Conservation (phyloP, 2,888 invertebrate genomes). For the Macrophya annulata region DNA sequence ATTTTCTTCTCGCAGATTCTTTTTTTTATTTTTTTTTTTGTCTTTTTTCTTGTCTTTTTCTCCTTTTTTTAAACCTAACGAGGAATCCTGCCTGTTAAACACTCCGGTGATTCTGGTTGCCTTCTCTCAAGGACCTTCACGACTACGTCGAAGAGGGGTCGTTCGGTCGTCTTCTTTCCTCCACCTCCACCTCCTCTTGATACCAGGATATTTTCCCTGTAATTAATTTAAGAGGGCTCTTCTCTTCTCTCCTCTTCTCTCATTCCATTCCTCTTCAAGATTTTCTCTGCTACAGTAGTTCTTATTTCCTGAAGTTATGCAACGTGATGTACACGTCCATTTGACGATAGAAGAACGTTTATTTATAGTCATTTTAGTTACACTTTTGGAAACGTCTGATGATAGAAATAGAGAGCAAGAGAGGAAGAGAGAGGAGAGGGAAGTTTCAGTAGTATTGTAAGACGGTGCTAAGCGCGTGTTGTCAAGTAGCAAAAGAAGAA, state of each 20-base stretch:
- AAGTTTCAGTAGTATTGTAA: slow-evolving; percentile 65
- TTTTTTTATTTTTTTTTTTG: neutral
- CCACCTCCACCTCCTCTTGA: slow-evolving; percentile 58
- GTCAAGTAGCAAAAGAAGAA: slow-evolving; percentile 58
- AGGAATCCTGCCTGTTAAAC: slow-evolving; percentile 72
- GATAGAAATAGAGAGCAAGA: neutral
- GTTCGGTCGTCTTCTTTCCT: neutral
- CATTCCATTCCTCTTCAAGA: neutral
- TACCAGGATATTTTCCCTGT: slow-evolving; percentile 77
- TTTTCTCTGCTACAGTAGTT: slow-evolving; percentile 22
- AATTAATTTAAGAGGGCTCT: slow-evolving; percentile 78
- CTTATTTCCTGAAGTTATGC: neutral
- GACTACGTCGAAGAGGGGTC: slow-evolving; percentile 41
- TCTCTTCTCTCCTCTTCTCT: neutral
- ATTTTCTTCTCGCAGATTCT: slow-evolving; percentile 66
- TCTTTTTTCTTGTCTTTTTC: too few species aligned
- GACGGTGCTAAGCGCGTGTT: slow-evolving; percentile 72
- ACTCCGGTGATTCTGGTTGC: slow-evolving; percentile 63
- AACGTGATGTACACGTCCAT: neutral
- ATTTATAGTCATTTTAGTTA: neutral
- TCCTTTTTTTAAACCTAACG: slow-evolving; percentile 67
- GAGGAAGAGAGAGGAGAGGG: neutral
- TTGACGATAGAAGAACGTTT: neutral
- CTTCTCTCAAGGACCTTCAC: slow-evolving; percentile 56
- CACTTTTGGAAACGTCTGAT: neutral